Evolutionary conservation across 2,797 vertebrate genomes (phyloP).

Genomic region (Columba guinea): DNA sequence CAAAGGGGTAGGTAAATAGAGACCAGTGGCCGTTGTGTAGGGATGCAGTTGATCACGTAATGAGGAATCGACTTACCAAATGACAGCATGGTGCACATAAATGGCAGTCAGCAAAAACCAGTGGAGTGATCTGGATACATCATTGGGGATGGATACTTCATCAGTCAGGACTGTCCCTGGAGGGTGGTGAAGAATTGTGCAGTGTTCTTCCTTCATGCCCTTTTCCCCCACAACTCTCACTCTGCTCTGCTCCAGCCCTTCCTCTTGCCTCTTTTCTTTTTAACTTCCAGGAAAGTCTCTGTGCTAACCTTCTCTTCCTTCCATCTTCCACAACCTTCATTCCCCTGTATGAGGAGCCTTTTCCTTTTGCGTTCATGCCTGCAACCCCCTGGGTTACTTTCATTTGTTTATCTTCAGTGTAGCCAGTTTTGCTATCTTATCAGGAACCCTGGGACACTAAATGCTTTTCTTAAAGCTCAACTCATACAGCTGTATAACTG

Average conservation of each 20-base stretch:
- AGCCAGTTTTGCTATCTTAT: not conserved
- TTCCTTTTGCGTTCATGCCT: not conserved
- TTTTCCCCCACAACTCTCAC: not conserved
- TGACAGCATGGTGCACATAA: not conserved
- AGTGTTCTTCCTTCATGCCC: not conserved
- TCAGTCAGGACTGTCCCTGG: not conserved
- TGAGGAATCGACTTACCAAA: not conserved
- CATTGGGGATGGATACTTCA: not conserved
- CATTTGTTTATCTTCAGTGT: not conserved
- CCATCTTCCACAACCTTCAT: not conserved
- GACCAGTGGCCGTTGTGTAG: not conserved
- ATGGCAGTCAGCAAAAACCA: not conserved
- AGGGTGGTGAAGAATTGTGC: not conserved
- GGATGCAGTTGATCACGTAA: not conserved
- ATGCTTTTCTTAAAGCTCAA: not conserved
- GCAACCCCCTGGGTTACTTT: not conserved
- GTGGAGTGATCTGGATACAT: not conserved
- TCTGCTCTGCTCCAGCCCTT: not conserved
- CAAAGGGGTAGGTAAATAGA: not conserved
- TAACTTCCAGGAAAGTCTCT: not conserved
- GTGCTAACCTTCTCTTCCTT: not conserved
- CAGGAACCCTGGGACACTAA: not conserved
- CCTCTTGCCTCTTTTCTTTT: not conserved
- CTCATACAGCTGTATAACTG: not conserved
- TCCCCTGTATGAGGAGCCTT: not conserved